A percentile compares a stretch with the other conserved stretches of the same genome.
Conservation (phyloP, 2,888 invertebrate species). For the Leucophenga maculata region DNA sequence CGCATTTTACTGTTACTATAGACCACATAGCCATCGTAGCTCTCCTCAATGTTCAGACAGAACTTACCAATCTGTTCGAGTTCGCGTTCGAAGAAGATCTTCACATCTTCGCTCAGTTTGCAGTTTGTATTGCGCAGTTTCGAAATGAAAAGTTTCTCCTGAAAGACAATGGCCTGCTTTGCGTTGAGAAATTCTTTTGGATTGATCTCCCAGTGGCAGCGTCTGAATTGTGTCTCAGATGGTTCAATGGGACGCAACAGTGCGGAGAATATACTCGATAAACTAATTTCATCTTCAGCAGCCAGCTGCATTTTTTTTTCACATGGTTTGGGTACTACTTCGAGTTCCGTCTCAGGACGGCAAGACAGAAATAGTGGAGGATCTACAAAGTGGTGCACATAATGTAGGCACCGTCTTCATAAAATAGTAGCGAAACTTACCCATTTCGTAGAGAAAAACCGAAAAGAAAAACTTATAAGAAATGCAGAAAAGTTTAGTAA, state of each 20-base stretch:
- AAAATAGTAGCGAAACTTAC: neutral
- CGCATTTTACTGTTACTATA: conserved; percentile 61
- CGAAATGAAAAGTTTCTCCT: conserved; percentile 59
- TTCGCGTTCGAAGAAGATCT: conserved; percentile 63
- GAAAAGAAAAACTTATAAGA: neutral
- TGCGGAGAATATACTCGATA: conserved; percentile 64
- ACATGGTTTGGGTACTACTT: conserved; percentile 38
- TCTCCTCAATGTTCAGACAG: conserved; percentile 60
- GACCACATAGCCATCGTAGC: conserved; percentile 65
- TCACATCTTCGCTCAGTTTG: conserved; percentile 56
- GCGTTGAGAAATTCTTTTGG: conserved; percentile 57
- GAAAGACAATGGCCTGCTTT: conserved; percentile 58
- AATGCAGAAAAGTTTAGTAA: neutral
- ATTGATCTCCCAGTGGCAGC: conserved; percentile 56
- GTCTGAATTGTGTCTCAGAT: conserved; percentile 45
- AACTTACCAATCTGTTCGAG: conserved; percentile 58
- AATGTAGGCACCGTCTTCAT: neutral
- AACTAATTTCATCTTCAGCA: conserved; percentile 65
- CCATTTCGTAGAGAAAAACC: neutral
- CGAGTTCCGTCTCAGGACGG: conserved; percentile 25
- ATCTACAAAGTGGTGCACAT: conserved; percentile 34
- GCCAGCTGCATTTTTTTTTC: conserved; percentile 47
- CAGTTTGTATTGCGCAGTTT: conserved; percentile 54
- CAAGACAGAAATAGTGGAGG: conserved; percentile 56
- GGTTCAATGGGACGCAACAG: conserved; percentile 55